Evolutionary conservation across 2,113 vertebrate genomes (phyloP).

Genomic region (Silurus glanis): DNA sequence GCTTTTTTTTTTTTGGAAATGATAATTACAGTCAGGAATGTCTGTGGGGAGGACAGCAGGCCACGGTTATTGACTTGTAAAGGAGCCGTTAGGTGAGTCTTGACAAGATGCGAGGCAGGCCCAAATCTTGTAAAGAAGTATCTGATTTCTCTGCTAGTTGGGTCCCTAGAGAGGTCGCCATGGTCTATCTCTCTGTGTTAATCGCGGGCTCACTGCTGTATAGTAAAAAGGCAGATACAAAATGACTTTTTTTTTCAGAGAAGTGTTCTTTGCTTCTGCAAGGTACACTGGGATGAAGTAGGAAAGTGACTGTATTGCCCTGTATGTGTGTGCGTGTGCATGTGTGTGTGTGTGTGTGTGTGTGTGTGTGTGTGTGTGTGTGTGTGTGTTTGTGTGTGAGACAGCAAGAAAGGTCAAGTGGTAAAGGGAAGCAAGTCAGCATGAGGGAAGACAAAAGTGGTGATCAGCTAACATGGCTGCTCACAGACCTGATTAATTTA

Average conservation of each 20-base stretch:
- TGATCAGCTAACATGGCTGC: conserved; percentile 84
- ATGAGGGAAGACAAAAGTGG: conserved; percentile 84
- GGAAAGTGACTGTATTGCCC: conserved; percentile 56
- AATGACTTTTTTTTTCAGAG: conserved; percentile 79
- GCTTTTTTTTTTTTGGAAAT: conserved; percentile 61
- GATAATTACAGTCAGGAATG: conserved; percentile 55
- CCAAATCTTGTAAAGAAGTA: conserved; percentile 70
- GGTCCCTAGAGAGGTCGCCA: conserved; percentile 81
- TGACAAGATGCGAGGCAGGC: conserved; percentile 73
- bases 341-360: conserved; percentile 65
- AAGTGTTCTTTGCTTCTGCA: conserved; percentile 79
- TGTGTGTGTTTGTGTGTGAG: conserved; percentile 68
- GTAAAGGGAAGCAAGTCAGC: conserved; percentile 83
- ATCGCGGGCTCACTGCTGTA: conserved; percentile 83
- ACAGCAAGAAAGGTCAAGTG: conserved; percentile 79
- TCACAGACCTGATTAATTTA: conserved; percentile 95
- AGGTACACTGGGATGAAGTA: conserved; percentile 39
- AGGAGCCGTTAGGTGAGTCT: conserved; percentile 73
- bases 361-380: conserved; percentile 69
- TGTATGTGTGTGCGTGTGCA: conserved; percentile 63
- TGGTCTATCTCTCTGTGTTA: conserved; percentile 64
- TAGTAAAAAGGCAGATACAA: conserved; percentile 65
- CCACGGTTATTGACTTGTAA: conserved; percentile 74
- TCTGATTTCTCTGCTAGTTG: conserved; percentile 87
- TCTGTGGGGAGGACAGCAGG: conserved; percentile 57